Evolutionary conservation across 1,140 invertebrate species (phyloP).

Genomic region (Macrocentrus cingulum): DNA sequence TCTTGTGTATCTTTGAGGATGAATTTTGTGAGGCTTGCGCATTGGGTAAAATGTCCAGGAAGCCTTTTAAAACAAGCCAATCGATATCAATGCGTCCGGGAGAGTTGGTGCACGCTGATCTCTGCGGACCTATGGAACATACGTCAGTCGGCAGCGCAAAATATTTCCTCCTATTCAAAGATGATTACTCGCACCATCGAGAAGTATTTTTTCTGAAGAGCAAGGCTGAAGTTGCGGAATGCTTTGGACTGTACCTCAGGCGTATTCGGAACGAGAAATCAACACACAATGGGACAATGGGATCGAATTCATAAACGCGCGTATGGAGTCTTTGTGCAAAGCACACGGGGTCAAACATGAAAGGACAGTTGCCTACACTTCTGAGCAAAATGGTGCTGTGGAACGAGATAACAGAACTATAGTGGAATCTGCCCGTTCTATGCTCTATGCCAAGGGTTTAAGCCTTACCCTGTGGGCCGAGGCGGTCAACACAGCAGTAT

Average conservation of each 20-base stretch:
- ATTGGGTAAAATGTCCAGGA: slow-evolving; percentile 21
- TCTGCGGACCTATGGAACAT: slow-evolving; percentile 19
- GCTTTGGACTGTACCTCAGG: slow-evolving; percentile 43
- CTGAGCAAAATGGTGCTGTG: slow-evolving; percentile 47
- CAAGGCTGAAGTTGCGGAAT: slow-evolving; percentile 45
- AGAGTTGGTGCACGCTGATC: slow-evolving; percentile 19
- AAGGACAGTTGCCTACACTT: slow-evolving; percentile 41
- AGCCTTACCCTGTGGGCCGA: slow-evolving; percentile 31
- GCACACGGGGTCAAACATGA: slow-evolving; percentile 44
- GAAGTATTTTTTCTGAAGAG: slow-evolving; percentile 46
- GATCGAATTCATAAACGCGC: slow-evolving; percentile 45
- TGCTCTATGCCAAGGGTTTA: slow-evolving; percentile 44
- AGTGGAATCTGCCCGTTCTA: slow-evolving; percentile 44
- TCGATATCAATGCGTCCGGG: not conserved
- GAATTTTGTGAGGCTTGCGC: slow-evolving; percentile 19
- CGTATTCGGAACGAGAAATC: slow-evolving; percentile 42
- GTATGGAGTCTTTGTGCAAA: slow-evolving; percentile 36
- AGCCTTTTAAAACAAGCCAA: slow-evolving; percentile 3
- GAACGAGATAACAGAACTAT: slow-evolving; percentile 51
- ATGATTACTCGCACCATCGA: slow-evolving; percentile 50
- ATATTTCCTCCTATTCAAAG: slow-evolving; percentile 26
- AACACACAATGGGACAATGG: slow-evolving; percentile 54
- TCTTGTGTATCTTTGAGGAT: too few species aligned
- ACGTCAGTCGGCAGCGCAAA: slow-evolving; percentile 3
- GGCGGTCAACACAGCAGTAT: slow-evolving; percentile 23